Conservation (phyloP, 1,140 invertebrate species). For the Physella acuta region DNA sequence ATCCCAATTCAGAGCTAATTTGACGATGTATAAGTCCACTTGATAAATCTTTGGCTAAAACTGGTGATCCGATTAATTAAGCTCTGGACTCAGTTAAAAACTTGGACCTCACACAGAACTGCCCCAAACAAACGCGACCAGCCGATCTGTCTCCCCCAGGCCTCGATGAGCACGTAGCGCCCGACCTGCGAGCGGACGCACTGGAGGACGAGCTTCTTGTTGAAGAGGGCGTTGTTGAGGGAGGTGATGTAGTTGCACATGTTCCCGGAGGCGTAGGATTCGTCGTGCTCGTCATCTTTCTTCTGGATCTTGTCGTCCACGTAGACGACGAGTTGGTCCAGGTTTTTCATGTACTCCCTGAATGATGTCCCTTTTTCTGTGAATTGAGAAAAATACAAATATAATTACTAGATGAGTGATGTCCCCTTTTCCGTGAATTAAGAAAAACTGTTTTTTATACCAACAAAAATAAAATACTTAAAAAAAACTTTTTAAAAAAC, state of each 20-base stretch:
- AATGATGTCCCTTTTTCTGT: constrained; percentile 37
- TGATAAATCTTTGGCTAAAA: too few species aligned
- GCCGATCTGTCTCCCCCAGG: constrained; percentile 63
- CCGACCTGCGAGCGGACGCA: constrained; percentile 61
- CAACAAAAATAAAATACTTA: too few species aligned
- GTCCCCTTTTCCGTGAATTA: not conserved
- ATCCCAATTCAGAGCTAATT: too few species aligned
- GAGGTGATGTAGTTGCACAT: constrained; percentile 64
- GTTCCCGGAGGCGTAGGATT: constrained; percentile 47
- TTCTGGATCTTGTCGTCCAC: constrained; percentile 61
- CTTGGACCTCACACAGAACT: constrained; percentile 64
- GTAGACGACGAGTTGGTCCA: constrained; percentile 65
- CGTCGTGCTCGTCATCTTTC: constrained; percentile 46
- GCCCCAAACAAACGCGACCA: constrained; percentile 64
- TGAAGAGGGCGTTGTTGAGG: constrained; percentile 64
- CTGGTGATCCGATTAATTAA: too few species aligned
- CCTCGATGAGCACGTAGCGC: constrained; percentile 65
- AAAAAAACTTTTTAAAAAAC: too few species aligned
- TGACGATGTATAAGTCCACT: too few species aligned
- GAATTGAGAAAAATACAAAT: too few species aligned
- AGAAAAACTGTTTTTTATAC: too few species aligned
- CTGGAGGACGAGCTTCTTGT: constrained; percentile 61
- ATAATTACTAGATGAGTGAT: not conserved
- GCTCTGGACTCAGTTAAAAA: constrained; percentile 29
- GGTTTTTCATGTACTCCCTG: constrained; percentile 60